A percentile compares a stretch with the other conserved stretches of the same genome.
These are phyloP conservation scores for Cataglyphis albicans DNA, from an alignment of 2,888 invertebrate genomes.

Conservation along the genomic window DNA sequence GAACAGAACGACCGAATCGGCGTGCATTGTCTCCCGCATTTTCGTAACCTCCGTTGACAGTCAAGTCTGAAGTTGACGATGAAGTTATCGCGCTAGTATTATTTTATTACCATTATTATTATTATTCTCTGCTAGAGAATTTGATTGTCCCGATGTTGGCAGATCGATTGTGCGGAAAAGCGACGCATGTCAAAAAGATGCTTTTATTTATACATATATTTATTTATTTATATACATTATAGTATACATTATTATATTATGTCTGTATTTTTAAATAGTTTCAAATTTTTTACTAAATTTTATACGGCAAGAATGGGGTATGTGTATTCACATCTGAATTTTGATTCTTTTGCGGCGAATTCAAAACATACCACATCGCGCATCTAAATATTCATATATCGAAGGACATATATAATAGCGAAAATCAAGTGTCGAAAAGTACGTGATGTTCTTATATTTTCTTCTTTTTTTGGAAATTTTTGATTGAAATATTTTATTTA, in stretches of 20 bases:
- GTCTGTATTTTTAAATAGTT: no score
- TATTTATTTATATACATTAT: no score
- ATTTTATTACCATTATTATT: constrained; percentile 50
- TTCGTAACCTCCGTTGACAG: constrained; percentile 78
- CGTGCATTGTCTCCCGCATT: constrained; percentile 70
- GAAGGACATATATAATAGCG: no score
- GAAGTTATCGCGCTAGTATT: constrained; percentile 69
- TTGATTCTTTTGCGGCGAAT: no score
- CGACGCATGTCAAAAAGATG: not conserved
- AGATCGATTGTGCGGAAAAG: not conserved
- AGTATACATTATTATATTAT: no score
- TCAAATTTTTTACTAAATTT: no score
- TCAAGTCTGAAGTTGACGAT: constrained; percentile 73
- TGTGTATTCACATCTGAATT: no score
- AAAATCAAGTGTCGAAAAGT: no score
- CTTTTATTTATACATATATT: no score
- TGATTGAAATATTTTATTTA: not conserved
- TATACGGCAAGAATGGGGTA: no score
- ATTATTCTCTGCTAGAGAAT: not conserved
- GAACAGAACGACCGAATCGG: constrained; percentile 41
- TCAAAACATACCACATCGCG: no score
- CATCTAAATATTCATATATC: no score
- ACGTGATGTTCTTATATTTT: not conserved
- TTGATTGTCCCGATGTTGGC: constrained; percentile 49
- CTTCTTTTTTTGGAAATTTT: not conserved